phyloP scores from a whole-genome alignment of 2,888 invertebrate species.

The Mechanitis mazaeus region DNA sequence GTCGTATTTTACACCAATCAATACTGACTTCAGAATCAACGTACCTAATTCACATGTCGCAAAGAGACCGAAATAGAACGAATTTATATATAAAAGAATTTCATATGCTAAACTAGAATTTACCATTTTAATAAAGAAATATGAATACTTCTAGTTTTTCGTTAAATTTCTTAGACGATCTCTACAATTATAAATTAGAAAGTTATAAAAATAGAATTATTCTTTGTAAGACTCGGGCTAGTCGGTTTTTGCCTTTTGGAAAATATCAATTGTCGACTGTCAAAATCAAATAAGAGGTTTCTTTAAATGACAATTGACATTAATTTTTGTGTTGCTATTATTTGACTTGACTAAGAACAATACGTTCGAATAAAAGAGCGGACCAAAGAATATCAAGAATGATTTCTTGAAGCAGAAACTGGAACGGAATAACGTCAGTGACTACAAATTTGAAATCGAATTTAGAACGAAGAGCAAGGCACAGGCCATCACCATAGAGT shows the following conservation, averaged over 20 bases:
- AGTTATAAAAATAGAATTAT: conserved; percentile 4
- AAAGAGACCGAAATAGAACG: conserved; percentile 92
- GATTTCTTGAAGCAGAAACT: too few relatives aligned
- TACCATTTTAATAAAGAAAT: conserved; percentile 66
- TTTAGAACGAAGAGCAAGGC: too few relatives aligned
- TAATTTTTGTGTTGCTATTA: too few relatives aligned
- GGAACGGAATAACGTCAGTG: too few relatives aligned
- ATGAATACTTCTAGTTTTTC: neutral
- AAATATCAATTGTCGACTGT: too few relatives aligned
- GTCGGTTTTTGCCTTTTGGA: neutral
- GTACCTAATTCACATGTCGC: conserved; percentile 88
- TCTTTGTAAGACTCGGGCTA: neutral
- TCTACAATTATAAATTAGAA: neutral
- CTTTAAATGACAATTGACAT: too few relatives aligned
- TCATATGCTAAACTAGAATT: conserved; percentile 89
- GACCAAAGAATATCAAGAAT: too few relatives aligned
- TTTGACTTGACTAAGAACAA: too few relatives aligned
- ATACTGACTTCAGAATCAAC: conserved; percentile 85
- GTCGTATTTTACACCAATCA: conserved; percentile 73
- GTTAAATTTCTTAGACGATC: neutral
- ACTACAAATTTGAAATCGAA: too few relatives aligned
- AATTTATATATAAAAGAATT: conserved; percentile 89
- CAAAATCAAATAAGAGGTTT: too few relatives aligned
- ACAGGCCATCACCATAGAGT: too few relatives aligned
- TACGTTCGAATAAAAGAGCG: too few relatives aligned